Conservation (phyloP, 2,888 invertebrate species). For the Phalangium opilio region DNA sequence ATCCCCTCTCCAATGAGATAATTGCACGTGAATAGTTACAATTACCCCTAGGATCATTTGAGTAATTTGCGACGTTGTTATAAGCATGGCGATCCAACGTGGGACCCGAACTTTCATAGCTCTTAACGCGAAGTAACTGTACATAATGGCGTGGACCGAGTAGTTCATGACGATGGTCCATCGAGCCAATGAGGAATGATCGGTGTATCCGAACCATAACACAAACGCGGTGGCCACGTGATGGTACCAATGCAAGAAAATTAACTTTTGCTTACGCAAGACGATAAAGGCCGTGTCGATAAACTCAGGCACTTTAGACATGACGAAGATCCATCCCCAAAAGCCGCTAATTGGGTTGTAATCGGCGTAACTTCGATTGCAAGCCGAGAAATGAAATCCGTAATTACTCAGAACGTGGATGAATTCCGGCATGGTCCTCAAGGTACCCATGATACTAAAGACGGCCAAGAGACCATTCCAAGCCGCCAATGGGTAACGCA, state of each 20-base stretch:
- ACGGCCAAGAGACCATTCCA: slow-evolving; percentile 86
- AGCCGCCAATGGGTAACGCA: slow-evolving; percentile 65
- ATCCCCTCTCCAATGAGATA: slow-evolving; percentile 39
- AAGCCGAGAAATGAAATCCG: slow-evolving; percentile 88
- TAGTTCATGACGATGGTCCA: slow-evolving; percentile 94
- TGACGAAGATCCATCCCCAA: slow-evolving; percentile 94
- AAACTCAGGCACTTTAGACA: slow-evolving; percentile 88
- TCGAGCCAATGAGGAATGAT: slow-evolving; percentile 37
- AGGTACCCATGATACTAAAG: slow-evolving; percentile 77
- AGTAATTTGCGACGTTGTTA: slow-evolving; percentile 70
- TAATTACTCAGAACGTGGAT: slow-evolving; percentile 70
- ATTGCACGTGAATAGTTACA: slow-evolving; percentile 75
- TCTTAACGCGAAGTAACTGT: slow-evolving; percentile 70
- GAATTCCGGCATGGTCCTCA: slow-evolving; percentile 80
- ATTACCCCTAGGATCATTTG: slow-evolving; percentile 88
- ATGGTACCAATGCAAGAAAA: slow-evolving; percentile 93
- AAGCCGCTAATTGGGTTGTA: slow-evolving; percentile 84
- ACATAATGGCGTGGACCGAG: slow-evolving; percentile 79
- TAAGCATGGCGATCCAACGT: slow-evolving; percentile 57
- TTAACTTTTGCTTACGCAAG: slow-evolving; percentile 76
- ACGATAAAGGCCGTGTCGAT: slow-evolving; percentile 79
- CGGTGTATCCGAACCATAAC: slow-evolving; percentile 67
- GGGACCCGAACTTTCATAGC: slow-evolving; percentile 75
- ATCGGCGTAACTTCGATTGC: slow-evolving; percentile 80
- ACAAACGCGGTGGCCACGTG: slow-evolving; percentile 87